Evolutionary conservation across 2,113 vertebrate genomes (phyloP), one percentile per base, ranked within the genome.

Genomic region (Charina bottae): DNA sequence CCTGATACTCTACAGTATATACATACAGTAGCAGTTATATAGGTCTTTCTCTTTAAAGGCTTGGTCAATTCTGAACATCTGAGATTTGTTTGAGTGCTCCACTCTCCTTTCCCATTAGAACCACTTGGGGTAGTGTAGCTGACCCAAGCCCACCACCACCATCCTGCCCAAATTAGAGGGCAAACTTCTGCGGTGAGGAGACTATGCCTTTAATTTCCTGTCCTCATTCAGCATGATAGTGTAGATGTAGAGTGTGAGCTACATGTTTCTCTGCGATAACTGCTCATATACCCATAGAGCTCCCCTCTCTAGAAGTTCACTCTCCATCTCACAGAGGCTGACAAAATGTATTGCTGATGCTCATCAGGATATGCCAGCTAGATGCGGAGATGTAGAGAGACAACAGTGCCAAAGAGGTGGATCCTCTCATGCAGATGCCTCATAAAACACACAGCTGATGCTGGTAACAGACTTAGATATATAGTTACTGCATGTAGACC

Each of bases 11-110:
- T 17, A 28, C 46, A 46, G 46, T n/a, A 3, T 55, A 33, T 37
- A 87, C n/a, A 37, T 0, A n/a, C n/a, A n/a, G n/a, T n/a, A 23
- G 23, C 56, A 62, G 10, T 33, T 19, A 54, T n/a, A 24, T 24
- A 55, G 33, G n/a, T 87, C 60, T 12, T 28, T 3, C 84, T 93
- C 49, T 49, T 49, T 5, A 7, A 4, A 49, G 49, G 6, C 13
- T 55, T 0, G 0, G 2, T 15, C 58, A 88, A 56, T 86, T 0
- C 10, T 11, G 53, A 24, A 24, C 1, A 2, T 88, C 26, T 68
- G 28, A 68, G 24, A 7, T 33, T 42, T 10, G 87, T 13, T 2
- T 93, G 0, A 60, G 87, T 6, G 7, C 24, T 62, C 59, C 19
- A 24, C 21, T 62, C 21, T 24, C 21, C 59, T 28, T 28, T 3